Percentiles rank a stretch among this genome's conserved stretches.
Conservation (phyloP, 2,888 invertebrate species). For the Flexamia atlantica region DNA sequence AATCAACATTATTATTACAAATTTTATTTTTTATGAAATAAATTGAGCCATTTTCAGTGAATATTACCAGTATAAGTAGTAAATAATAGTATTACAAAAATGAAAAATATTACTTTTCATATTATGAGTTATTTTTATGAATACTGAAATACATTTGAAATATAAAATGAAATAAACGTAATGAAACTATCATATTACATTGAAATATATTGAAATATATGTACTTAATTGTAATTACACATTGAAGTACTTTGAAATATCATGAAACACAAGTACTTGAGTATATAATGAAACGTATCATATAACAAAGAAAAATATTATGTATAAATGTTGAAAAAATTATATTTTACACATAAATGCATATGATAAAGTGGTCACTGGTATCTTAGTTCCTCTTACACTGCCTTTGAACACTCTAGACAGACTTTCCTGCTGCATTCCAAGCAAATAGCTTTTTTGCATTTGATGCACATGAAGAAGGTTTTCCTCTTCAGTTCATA, state of each 20-base stretch:
- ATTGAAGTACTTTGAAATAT: neutral
- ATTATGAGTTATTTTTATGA: neutral
- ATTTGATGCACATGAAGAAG: neutral
- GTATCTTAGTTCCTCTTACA: neutral
- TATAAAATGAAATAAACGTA: neutral
- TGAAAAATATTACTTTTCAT: neutral
- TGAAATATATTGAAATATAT: neutral
- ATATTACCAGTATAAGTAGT: neutral
- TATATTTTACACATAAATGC: neutral
- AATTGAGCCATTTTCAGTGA: neutral
- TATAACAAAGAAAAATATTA: neutral
- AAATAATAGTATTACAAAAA: neutral
- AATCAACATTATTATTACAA: neutral
- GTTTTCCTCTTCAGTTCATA: slow-evolving; percentile 14
- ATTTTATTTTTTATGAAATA: neutral
- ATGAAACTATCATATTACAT: neutral
- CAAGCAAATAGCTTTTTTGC: slow-evolving; percentile 18
- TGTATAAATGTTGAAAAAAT: neutral
- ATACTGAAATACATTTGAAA: neutral
- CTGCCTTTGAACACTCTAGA: neutral
- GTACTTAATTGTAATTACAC: neutral
- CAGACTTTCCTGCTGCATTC: neutral
- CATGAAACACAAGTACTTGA: neutral
- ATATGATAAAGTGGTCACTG: neutral
- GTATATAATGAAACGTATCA: neutral